phyloP scores from a whole-genome alignment of 2,113 vertebrate genomes.

The Ictalurus punctatus region DNA sequence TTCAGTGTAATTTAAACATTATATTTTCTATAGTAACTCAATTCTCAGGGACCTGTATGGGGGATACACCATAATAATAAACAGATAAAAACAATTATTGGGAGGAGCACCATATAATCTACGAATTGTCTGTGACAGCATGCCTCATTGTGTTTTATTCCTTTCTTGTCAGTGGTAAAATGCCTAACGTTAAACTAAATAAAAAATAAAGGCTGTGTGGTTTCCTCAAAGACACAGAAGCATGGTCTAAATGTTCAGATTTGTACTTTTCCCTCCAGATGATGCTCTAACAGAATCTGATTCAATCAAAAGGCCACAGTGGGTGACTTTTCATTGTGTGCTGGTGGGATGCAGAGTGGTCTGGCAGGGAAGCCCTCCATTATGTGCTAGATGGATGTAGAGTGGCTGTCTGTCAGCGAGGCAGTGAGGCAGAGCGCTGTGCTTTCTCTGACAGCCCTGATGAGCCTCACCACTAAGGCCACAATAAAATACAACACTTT shows the following conservation, averaged over 20 bases:
- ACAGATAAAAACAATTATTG: too few species aligned
- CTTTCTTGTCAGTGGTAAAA: neutral
- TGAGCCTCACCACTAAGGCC: constrained; percentile 61
- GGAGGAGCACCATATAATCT: neutral
- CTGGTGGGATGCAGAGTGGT: constrained; percentile 7
- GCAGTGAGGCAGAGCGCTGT: constrained; percentile 60
- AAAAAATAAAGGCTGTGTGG: too few species aligned
- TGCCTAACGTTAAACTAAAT: neutral
- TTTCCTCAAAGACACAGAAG: too few species aligned
- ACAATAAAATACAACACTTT: constrained; percentile 42
- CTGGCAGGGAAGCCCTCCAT: constrained; percentile 35
- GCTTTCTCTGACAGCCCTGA: constrained; percentile 61
- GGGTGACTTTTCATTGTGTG: constrained; percentile 20
- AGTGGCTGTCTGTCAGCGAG: constrained; percentile 65
- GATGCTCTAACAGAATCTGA: neutral
- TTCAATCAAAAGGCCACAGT: neutral
- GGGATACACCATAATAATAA: neutral
- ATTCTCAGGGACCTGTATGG: neutral
- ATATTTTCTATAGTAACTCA: neutral
- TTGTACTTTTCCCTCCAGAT: neutral
- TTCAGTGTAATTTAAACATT: neutral
- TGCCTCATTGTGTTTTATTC: neutral
- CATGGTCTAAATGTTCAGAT: too few species aligned
- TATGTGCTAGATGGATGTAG: constrained; percentile 42
- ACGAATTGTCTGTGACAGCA: neutral